Conservation (phyloP, 1,140 invertebrate genomes). For the Magallana angulata region DNA sequence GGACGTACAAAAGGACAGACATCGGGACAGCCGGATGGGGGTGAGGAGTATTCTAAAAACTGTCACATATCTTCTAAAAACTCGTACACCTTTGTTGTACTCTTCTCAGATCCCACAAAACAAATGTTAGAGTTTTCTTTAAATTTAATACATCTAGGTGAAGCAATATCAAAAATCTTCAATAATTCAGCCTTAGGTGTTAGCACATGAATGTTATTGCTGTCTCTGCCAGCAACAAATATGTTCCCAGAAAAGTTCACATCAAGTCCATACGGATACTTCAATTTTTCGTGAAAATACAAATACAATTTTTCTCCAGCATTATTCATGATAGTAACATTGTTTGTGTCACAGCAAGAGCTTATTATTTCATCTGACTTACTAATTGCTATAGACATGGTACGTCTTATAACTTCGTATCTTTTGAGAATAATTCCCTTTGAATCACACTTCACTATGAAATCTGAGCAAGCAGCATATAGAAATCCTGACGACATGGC, state of each 20-base stretch:
- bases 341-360: not conserved
- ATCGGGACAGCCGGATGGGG: too few species aligned
- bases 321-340: not conserved
- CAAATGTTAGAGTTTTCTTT: not conserved
- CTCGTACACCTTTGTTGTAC: not conserved
- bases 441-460: not conserved
- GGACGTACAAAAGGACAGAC: too few species aligned
- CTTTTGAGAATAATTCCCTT: not conserved
- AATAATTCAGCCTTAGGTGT: not conserved
- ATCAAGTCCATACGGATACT: not conserved
- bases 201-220: conserved; percentile 2
- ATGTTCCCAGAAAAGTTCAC: not conserved
- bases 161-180: not conserved
- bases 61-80: too few species aligned
- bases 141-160: conserved; percentile 5
- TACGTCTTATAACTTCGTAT: not conserved
- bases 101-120: not conserved
- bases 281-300: not conserved
- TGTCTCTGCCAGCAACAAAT: not conserved
- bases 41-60: too few species aligned
- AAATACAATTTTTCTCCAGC: not conserved
- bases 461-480: not conserved
- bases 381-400: not conserved
- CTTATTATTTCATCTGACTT: not conserved
- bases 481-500: not conserved